Percentiles rank a stretch among this genome's conserved stretches.
Conservation (phyloP, 2,113 vertebrate species). For the Glaucidium brasilianum region DNA sequence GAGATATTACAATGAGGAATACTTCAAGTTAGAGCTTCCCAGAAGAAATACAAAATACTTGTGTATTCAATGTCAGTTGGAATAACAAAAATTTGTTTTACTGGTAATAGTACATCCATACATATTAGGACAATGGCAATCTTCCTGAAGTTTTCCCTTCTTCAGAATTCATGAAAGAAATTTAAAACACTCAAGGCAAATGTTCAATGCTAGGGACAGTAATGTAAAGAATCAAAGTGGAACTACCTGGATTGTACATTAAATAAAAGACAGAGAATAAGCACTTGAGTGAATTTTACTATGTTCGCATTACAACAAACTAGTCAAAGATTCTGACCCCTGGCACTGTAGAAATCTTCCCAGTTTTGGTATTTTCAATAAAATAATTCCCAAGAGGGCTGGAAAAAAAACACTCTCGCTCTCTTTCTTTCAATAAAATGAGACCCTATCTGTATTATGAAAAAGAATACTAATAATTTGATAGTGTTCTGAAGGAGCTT, state of each 20-base stretch:
- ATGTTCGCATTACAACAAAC: conserved; percentile 71
- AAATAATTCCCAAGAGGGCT: conserved; percentile 71
- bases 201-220: conserved; percentile 46
- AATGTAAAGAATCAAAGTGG: conserved; percentile 69
- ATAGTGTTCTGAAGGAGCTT: conserved; percentile 64
- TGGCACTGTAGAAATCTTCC: conserved; percentile 69
- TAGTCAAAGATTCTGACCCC: conserved; percentile 77
- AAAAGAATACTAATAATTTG: conserved; percentile 78
- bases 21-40: background rate
- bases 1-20: background rate
- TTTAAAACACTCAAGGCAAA: conserved; percentile 63
- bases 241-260: conserved; percentile 68
- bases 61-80: conserved; percentile 7
- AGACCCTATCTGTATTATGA: conserved; percentile 69
- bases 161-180: conserved; percentile 46
- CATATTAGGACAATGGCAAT: conserved; percentile 29
- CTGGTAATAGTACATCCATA: background rate
- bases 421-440: conserved; percentile 70
- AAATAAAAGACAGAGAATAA: conserved; percentile 78
- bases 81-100: background rate
- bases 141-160: conserved; percentile 18
- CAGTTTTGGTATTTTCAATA: conserved; percentile 75
- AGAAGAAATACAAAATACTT: conserved; percentile 12
- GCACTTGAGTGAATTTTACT: conserved; percentile 74
- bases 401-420: conserved; percentile 31